Percentiles rank a stretch among this genome's conserved stretches.
These are phyloP conservation scores for Neosilurus mollespiculum DNA, from an alignment of 2,797 vertebrate genomes.

Conservation along the genomic window DNA sequence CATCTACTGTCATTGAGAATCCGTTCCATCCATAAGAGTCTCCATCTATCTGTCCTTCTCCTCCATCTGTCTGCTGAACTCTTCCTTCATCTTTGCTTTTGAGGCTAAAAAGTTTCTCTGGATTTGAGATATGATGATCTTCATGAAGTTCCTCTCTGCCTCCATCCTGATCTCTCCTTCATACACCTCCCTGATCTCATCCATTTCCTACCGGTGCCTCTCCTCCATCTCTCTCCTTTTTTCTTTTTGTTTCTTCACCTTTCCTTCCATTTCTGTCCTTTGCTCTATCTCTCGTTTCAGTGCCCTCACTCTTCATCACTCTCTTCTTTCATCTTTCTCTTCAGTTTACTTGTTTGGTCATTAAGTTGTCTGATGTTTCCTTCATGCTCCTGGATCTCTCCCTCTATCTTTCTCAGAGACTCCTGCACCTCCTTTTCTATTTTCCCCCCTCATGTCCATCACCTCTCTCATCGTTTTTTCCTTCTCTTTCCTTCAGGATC, in stretches of 20 bases:
- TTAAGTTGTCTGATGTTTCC: background rate
- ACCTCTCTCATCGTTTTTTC: background rate
- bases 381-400: background rate
- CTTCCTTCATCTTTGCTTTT: background rate
- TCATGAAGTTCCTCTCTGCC: slow-evolving; percentile 31
- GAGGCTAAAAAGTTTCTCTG: background rate
- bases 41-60: slow-evolving; percentile 40
- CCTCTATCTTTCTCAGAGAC: background rate
- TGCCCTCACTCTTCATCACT: background rate
- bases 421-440: background rate
- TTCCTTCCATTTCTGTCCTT: slow-evolving; percentile 9
- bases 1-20: too few relatives aligned
- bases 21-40: background rate
- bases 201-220: slow-evolving; percentile 16
- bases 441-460: background rate
- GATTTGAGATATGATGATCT: slow-evolving; percentile 35
- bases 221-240: slow-evolving; percentile 35
- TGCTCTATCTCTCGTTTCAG: background rate
- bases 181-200: slow-evolving; percentile 52
- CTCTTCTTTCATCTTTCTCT: background rate
- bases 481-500: background rate
- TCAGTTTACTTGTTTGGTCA: background rate
- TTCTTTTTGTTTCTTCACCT: slow-evolving; percentile 24
- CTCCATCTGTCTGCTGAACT: slow-evolving; percentile 53
- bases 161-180: slow-evolving; percentile 41